Percentiles rank a stretch among this genome's conserved stretches.
These are phyloP conservation scores for Mesocricetus auratus DNA, from an alignment of 2,113 vertebrate species.

Conservation along the genomic window DNA sequence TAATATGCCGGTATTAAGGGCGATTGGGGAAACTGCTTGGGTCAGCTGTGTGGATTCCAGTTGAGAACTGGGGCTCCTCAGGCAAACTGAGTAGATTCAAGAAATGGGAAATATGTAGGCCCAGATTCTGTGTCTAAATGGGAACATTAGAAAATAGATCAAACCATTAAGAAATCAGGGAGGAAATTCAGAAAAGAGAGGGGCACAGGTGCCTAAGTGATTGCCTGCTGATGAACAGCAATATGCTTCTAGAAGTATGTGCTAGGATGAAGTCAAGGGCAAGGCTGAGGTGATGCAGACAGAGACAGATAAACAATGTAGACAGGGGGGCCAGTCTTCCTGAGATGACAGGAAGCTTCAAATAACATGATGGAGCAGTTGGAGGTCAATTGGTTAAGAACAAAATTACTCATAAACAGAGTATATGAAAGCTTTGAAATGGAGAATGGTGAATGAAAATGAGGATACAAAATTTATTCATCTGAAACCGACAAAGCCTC, in stretches of 20 bases:
- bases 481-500: background rate
- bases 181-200: background rate
- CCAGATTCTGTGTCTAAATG: background rate
- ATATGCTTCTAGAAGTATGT: background rate
- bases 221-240: conserved; percentile 47
- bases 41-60: background rate
- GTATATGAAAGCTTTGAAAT: conserved; percentile 23
- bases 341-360: conserved; percentile 40
- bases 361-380: background rate
- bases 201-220: conserved; percentile 39
- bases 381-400: conserved; percentile 66
- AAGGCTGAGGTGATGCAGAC: conserved; percentile 44
- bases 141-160: conserved; percentile 57
- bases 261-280: conserved; percentile 28
- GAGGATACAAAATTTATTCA: conserved; percentile 21
- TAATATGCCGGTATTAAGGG: background rate
- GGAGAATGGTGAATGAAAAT: conserved; percentile 52
- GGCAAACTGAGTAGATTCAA: conserved; percentile 2
- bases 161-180: conserved; percentile 11
- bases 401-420: conserved; percentile 59
- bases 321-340: background rate
- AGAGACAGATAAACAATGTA: conserved; percentile 46
- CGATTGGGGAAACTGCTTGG: background rate
- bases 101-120: background rate
- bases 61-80: background rate